Conservation (phyloP, 2,113 vertebrate species). For the Istiophorus platypterus region DNA sequence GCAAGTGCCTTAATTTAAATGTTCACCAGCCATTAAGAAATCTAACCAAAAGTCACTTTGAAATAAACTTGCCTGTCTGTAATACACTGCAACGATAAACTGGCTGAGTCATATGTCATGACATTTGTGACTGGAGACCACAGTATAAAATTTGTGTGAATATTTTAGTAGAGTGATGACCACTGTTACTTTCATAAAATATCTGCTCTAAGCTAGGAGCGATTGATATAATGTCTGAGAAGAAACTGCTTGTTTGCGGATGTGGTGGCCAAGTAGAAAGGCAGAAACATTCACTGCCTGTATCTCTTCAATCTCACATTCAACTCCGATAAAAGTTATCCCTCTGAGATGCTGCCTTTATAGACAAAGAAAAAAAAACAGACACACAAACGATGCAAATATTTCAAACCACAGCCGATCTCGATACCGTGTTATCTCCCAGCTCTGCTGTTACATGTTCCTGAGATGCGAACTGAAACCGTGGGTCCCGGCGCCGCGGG, state of each 20-base stretch:
- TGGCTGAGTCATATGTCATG: constrained; percentile 28
- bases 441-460: neutral
- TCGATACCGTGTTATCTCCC: neutral
- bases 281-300: neutral
- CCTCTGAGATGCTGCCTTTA: neutral
- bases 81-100: neutral
- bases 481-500: neutral
- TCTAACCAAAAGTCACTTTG: neutral
- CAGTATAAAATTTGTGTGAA: constrained; percentile 2
- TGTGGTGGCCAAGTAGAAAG: neutral
- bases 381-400: neutral
- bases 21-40: neutral
- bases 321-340: neutral
- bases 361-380: neutral
- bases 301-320: neutral
- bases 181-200: constrained; percentile 4
- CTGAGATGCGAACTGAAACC: neutral
- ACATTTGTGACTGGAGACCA: constrained; percentile 10
- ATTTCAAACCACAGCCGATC: neutral
- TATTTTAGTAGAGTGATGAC: neutral
- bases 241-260: neutral
- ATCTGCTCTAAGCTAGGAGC: neutral
- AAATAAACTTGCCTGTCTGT: neutral
- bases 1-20: neutral
- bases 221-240: constrained; percentile 3